A percentile compares a stretch with the other conserved stretches of the same genome.
Evolutionary conservation across 1,140 invertebrate species (phyloP).

Genomic region (Drosophila paulistorum): DNA sequence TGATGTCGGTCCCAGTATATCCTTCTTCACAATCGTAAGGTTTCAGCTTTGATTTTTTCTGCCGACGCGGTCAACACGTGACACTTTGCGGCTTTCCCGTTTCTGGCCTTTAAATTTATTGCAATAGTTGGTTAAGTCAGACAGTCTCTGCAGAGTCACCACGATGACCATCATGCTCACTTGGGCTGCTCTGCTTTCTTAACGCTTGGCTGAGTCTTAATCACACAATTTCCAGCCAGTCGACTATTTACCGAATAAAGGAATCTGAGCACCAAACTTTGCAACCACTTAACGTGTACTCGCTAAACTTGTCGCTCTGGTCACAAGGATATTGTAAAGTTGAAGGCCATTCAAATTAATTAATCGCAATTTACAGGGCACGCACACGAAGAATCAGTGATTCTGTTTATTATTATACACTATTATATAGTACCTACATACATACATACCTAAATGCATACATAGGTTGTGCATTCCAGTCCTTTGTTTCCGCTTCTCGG

Average conservation of each 20-base stretch:
- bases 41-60: conserved; percentile 45
- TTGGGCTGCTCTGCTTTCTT: conserved; percentile 27
- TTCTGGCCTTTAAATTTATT: conserved; percentile 65
- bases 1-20: conserved; percentile 7
- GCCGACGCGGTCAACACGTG: conserved; percentile 51
- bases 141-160: conserved; percentile 32
- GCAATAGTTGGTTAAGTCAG: conserved; percentile 64
- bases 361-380: conserved; percentile 70
- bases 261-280: conserved; percentile 8
- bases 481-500: conserved; percentile 38
- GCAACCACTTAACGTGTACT: conserved; percentile 7
- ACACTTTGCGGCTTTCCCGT: conserved; percentile 55
- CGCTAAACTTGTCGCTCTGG: conserved; percentile 13
- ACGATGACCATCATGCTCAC: background rate
- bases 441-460: background rate
- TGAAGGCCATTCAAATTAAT: conserved; percentile 74
- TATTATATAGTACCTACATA: background rate
- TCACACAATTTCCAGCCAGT: conserved; percentile 24
- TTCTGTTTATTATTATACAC: conserved; percentile 29
- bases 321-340: conserved; percentile 38
- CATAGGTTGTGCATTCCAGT: conserved; percentile 9
- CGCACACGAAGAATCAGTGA: conserved; percentile 63
- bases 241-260: background rate
- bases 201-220: conserved; percentile 51
- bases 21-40: conserved; percentile 6